Evolutionary conservation across 2,797 vertebrate species (phyloP).

Genomic region (Anguilla megastoma): DNA sequence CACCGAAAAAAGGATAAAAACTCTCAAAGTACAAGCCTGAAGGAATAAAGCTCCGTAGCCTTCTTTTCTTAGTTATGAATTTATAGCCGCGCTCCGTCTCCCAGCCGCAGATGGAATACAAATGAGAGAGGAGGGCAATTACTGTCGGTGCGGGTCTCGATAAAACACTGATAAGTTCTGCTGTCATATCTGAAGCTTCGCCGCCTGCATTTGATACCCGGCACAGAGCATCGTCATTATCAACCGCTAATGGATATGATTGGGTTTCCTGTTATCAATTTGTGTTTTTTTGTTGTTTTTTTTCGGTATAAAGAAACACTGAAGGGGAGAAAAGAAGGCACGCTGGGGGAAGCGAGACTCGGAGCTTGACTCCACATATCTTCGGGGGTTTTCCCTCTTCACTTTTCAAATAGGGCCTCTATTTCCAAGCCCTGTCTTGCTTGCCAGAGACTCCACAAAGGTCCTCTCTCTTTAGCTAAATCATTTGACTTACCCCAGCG

Average conservation of each 20-base stretch:
- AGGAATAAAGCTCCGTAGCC: conserved; percentile 34
- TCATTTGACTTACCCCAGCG: conserved; percentile 27
- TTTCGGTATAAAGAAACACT: conserved; percentile 5
- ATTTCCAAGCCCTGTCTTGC: conserved; percentile 34
- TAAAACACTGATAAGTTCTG: conserved; percentile 37
- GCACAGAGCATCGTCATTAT: conserved; percentile 46
- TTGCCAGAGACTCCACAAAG: conserved; percentile 30
- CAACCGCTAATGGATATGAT: conserved; percentile 43
- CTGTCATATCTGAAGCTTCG: conserved; percentile 42
- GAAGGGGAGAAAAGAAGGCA: not conserved
- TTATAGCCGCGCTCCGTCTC: conserved; percentile 31
- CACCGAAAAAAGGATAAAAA: conserved; percentile 6
- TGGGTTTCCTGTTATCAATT: not conserved
- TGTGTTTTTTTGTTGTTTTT: not conserved
- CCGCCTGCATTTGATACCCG: conserved; percentile 38
- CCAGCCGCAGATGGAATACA: conserved; percentile 34
- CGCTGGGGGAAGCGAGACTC: not conserved
- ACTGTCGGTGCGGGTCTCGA: conserved; percentile 40
- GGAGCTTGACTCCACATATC: not conserved
- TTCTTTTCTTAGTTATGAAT: conserved; percentile 42
- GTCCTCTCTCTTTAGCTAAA: conserved; percentile 35
- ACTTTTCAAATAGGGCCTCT: conserved; percentile 32
- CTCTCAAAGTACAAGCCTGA: conserved; percentile 3
- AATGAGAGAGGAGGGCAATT: conserved; percentile 43
- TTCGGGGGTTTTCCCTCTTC: not conserved